Conservation (phyloP, 1,140 invertebrate species). For the Archivesica marissinica region DNA sequence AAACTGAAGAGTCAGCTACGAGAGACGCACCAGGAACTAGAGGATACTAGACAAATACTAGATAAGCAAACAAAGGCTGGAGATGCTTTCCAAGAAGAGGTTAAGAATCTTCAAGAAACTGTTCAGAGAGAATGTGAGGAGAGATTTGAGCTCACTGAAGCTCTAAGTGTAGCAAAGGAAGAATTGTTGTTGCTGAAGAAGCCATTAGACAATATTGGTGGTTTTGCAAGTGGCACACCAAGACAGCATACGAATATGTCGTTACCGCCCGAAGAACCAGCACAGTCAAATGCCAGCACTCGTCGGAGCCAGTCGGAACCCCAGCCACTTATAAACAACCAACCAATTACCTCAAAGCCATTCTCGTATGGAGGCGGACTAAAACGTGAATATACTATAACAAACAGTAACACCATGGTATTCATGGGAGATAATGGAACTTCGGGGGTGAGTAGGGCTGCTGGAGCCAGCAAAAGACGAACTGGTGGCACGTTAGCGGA, state of each 20-base stretch:
- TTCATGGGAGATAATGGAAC: conserved; percentile 64
- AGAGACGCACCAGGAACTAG: conserved; percentile 58
- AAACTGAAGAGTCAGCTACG: conserved; percentile 67
- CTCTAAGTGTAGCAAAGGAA: conserved; percentile 78
- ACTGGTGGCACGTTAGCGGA: conserved; percentile 57
- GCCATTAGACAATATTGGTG: conserved; percentile 71
- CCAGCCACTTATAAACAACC: conserved; percentile 11
- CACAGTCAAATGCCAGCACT: not conserved
- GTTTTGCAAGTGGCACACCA: not conserved
- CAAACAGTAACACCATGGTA: conserved; percentile 60
- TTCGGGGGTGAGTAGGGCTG: conserved; percentile 19
- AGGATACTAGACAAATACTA: conserved; percentile 47
- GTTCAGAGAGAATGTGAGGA: conserved; percentile 83
- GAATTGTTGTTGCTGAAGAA: conserved; percentile 78
- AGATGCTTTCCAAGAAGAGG: conserved; percentile 54
- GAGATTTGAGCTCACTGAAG: conserved; percentile 81
- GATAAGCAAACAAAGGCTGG: conserved; percentile 59
- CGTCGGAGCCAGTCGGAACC: conserved; percentile 51
- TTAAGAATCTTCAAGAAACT: conserved; percentile 79
- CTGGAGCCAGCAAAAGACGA: not conserved
- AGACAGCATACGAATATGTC: conserved; percentile 16
- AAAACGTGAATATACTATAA: conserved; percentile 43
- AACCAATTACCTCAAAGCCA: conserved; percentile 36
- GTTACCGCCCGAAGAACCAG: not conserved
- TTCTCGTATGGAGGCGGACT: conserved; percentile 35